Conservation (phyloP, 2,113 vertebrate species). For the western clawed frog (Xenopus tropicalis) region DNA sequence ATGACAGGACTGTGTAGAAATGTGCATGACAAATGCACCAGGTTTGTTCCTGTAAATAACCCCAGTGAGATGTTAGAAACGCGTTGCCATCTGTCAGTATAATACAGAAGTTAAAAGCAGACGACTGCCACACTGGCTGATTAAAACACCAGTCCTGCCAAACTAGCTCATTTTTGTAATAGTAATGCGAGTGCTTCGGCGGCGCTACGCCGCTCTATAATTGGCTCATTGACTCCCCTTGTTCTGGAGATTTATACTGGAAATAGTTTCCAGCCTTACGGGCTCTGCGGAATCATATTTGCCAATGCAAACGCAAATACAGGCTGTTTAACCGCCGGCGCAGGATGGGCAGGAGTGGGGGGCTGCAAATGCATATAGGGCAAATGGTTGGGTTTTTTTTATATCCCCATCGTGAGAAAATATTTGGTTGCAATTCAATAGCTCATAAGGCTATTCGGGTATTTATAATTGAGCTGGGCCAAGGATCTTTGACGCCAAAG, state of each 20-base stretch:
- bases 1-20: not conserved
- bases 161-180: not conserved
- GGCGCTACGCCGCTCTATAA: not conserved
- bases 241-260: not conserved
- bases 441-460: no score
- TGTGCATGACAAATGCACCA: not conserved
- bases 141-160: constrained; percentile 7
- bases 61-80: constrained; percentile 13
- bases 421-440: no score
- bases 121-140: constrained; percentile 7
- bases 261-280: not conserved
- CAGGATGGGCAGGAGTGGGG: no score
- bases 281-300: not conserved
- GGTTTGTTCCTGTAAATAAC: constrained; percentile 19
- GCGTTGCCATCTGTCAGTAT: constrained; percentile 4
- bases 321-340: no score
- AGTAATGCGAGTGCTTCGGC: not conserved
- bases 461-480: no score
- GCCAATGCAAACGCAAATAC: no score
- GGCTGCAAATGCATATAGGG: no score
- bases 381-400: no score
- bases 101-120: constrained; percentile 15
- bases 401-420: no score
- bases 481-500: no score
- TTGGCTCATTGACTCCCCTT: not conserved